A percentile compares a stretch with the other conserved stretches of the same genome.
These are phyloP conservation scores for Aspiorhynchus laticeps DNA, from an alignment of 2,113 vertebrate genomes.

Conservation along the genomic window DNA sequence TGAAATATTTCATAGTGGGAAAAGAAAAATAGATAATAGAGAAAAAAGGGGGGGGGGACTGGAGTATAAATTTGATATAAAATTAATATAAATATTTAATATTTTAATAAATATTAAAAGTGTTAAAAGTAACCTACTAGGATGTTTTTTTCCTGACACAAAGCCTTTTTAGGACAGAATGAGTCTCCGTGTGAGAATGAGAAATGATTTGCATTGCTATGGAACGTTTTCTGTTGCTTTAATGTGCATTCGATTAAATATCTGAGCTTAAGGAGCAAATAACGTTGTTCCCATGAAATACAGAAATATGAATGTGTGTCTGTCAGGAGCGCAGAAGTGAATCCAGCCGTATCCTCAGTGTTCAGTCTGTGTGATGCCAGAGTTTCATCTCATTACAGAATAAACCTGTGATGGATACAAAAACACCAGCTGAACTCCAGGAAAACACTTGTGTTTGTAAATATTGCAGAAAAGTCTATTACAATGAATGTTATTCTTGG, in stretches of 20 bases:
- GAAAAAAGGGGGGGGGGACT: too few relatives aligned
- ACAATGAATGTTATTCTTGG: neutral
- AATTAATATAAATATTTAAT: too few relatives aligned
- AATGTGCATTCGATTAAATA: neutral
- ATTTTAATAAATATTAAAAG: neutral
- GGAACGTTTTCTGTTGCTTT: neutral
- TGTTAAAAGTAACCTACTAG: neutral
- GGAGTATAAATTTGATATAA: too few relatives aligned
- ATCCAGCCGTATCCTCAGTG: neutral
- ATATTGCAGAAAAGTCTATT: neutral
- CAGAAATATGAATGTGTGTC: neutral
- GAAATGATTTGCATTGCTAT: neutral
- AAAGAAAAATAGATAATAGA: too few relatives aligned
- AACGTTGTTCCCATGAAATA: neutral
- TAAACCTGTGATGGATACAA: neutral
- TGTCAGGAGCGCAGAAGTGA: neutral
- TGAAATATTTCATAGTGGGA: too few relatives aligned
- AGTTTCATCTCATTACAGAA: neutral
- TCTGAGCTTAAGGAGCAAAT: neutral
- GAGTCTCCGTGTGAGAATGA: neutral
- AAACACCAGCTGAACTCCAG: neutral
- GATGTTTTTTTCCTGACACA: constrained; percentile 4
- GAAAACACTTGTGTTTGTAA: neutral
- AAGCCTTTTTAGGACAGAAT: neutral
- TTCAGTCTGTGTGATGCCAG: neutral